Percentiles rank a stretch among this genome's conserved stretches.
phyloP scores from a whole-genome alignment of 2,113 vertebrate genomes.

The Stomatorhinus ivindoensis region DNA sequence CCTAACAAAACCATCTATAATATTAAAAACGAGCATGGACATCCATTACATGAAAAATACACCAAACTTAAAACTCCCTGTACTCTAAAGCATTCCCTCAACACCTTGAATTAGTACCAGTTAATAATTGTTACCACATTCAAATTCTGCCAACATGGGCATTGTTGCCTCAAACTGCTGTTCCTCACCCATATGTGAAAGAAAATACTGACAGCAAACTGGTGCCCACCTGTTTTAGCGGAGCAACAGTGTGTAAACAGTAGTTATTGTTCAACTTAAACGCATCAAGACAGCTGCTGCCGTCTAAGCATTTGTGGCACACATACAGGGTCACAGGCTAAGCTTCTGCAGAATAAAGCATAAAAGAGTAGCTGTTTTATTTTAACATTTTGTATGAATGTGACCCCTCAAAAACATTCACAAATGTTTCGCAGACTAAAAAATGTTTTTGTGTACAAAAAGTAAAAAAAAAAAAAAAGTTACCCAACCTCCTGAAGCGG shows the following conservation, averaged over 20 bases:
- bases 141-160: neutral
- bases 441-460: neutral
- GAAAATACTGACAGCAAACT: neutral
- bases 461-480: neutral
- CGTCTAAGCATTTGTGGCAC: neutral
- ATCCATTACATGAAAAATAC: neutral
- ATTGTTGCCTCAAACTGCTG: neutral
- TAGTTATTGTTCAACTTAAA: neutral
- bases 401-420: neutral
- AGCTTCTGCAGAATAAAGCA: neutral
- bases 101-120: neutral
- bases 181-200: neutral
- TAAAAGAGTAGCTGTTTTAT: neutral
- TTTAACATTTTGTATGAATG: neutral
- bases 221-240: neutral
- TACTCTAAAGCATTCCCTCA: neutral
- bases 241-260: neutral
- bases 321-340: neutral
- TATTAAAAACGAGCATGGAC: neutral
- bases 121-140: neutral
- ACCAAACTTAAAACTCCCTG: neutral
- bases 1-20: neutral
- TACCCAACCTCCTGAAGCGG: neutral
- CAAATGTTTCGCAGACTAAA: neutral
- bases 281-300: neutral